These are phyloP conservation scores for Argyra leucocephala DNA, from an alignment of 2,888 invertebrate species.

Conservation along the genomic window DNA sequence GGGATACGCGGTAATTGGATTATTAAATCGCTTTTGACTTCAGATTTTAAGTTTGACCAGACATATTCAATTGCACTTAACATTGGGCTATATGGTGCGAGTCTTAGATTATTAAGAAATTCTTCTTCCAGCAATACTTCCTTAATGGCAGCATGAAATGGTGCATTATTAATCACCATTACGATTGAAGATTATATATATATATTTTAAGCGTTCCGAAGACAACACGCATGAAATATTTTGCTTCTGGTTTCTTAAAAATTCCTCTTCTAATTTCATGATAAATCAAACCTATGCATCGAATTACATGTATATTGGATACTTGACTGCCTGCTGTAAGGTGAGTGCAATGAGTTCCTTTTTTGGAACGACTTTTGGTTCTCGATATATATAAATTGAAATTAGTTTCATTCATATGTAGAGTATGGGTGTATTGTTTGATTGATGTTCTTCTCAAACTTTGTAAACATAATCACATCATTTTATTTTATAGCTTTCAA, in stretches of 20 bases:
- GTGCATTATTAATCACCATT: not conserved
- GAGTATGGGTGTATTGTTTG: too few relatives aligned
- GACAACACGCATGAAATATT: not conserved
- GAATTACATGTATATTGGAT: too few relatives aligned
- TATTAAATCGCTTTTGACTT: too few relatives aligned
- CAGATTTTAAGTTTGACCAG: not conserved
- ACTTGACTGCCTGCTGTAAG: too few relatives aligned
- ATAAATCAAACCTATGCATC: too few relatives aligned
- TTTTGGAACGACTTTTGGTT: not conserved
- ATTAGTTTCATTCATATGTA: too few relatives aligned
- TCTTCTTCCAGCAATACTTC: slow-evolving; percentile 7
- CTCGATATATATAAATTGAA: slow-evolving; percentile 1
- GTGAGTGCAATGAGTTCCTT: too few relatives aligned
- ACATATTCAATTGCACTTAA: not conserved
- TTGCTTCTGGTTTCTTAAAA: too few relatives aligned
- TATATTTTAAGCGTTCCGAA: not conserved
- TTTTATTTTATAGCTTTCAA: slow-evolving; percentile 12
- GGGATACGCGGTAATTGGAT: too few relatives aligned
- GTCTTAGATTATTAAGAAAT: slow-evolving; percentile 6
- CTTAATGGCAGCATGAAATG: slow-evolving; percentile 9
- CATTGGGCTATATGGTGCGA: not conserved
- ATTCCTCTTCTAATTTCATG: too few relatives aligned
- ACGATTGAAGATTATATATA: too few relatives aligned
- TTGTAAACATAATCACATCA: not conserved
- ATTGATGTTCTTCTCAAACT: too few relatives aligned